These are phyloP conservation scores for Drosophila anceps DNA, from an alignment of 2,888 invertebrate genomes.

Conservation along the genomic window DNA sequence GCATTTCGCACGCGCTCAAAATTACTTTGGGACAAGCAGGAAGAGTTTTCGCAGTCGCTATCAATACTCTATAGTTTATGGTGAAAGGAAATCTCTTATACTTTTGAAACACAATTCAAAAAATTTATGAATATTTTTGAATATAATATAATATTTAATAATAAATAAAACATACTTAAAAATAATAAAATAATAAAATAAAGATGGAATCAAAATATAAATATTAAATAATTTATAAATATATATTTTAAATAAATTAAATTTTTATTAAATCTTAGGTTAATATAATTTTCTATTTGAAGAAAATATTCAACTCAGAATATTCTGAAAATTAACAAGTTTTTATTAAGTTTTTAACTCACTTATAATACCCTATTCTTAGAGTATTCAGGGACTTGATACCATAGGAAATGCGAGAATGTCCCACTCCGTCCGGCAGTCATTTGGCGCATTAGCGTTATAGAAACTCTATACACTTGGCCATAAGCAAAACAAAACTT, in stretches of 20 bases:
- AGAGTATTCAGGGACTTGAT: background rate
- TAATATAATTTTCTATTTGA: background rate
- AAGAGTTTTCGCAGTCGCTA: background rate
- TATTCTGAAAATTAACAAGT: background rate
- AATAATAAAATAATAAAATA: background rate
- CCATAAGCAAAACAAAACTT: slow-evolving; percentile 55
- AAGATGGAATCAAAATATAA: background rate
- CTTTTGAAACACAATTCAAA: background rate
- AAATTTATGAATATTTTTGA: background rate
- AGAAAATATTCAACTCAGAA: background rate
- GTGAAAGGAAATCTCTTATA: background rate
- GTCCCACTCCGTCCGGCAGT: slow-evolving; percentile 40
- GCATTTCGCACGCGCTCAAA: slow-evolving; percentile 76
- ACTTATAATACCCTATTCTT: background rate
- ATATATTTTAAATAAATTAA: background rate
- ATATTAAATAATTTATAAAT: background rate
- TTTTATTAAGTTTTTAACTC: background rate
- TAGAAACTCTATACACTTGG: slow-evolving; percentile 50
- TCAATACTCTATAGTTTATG: slow-evolving; percentile 1
- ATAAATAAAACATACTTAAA: background rate
- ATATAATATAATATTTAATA: background rate
- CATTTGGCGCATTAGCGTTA: slow-evolving; percentile 59
- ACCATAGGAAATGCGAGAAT: background rate
- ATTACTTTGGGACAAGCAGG: slow-evolving; percentile 59
- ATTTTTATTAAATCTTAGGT: background rate